Conservation (phyloP, 2,888 invertebrate species). For the Euphydryas editha region DNA sequence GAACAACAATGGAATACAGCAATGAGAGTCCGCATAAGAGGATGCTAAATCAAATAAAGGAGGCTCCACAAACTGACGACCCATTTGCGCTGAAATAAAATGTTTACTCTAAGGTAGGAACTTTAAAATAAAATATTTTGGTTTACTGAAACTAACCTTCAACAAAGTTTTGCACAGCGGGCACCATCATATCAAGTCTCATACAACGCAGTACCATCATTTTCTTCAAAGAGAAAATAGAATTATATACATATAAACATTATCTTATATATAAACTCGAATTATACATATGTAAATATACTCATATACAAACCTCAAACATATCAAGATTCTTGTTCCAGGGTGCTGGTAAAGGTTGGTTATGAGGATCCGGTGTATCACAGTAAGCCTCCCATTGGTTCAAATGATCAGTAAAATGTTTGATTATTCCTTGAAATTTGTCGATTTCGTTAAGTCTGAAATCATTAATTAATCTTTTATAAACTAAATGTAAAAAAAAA, state of each 20-base stretch:
- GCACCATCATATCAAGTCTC: slow-evolving; percentile 94
- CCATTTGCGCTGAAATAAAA: slow-evolving; percentile 84
- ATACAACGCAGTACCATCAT: slow-evolving; percentile 91
- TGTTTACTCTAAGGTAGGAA: background rate
- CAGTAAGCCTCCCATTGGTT: slow-evolving; percentile 89
- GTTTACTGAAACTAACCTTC: slow-evolving; percentile 67
- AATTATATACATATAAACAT: background rate
- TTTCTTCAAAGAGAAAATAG: slow-evolving; percentile 78
- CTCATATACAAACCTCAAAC: slow-evolving; percentile 76
- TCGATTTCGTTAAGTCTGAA: slow-evolving; percentile 65
- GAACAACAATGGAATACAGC: slow-evolving; percentile 94
- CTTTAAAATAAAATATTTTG: background rate
- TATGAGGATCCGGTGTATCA: slow-evolving; percentile 90
- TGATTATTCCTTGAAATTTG: slow-evolving; percentile 84
- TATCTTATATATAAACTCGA: background rate
- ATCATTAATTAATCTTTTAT: background rate
- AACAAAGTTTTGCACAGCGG: slow-evolving; percentile 89
- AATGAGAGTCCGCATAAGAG: slow-evolving; percentile 93
- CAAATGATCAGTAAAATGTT: slow-evolving; percentile 84
- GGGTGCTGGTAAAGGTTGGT: slow-evolving; percentile 86
- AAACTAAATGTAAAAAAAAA: too few relatives aligned
- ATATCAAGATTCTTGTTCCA: slow-evolving; percentile 85
- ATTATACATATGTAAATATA: too few relatives aligned
- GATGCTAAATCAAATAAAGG: slow-evolving; percentile 94
- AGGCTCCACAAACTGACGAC: slow-evolving; percentile 92